Percentiles rank a stretch among this genome's conserved stretches.
Evolutionary conservation across 37 sponge, comb jelly and placozoan genomes (phyloP).

Genomic region (Amphimedon queenslandica): DNA sequence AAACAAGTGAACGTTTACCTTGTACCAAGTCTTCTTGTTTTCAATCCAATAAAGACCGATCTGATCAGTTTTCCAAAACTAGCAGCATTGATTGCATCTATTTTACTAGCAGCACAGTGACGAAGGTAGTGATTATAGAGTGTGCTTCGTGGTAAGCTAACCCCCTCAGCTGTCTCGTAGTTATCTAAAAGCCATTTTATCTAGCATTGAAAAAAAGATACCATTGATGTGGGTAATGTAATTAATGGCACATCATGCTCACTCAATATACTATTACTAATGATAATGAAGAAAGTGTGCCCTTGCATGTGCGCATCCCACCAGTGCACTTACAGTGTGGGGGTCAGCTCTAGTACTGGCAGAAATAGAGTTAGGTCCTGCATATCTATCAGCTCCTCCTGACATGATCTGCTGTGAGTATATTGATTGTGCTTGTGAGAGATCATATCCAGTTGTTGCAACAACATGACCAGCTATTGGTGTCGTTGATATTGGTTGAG

Average conservation of each 20-base stretch:
- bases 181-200: constrained; percentile 95
- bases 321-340: constrained; percentile 25
- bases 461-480: background rate
- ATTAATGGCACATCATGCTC: background rate
- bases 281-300: too few relatives aligned
- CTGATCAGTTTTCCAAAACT: constrained; percentile 97
- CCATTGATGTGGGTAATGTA: background rate
- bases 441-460: constrained; percentile 1
- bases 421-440: constrained; percentile 13
- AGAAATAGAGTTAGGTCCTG: background rate
- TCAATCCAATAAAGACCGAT: constrained; percentile 93
- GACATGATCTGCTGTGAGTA: constrained; percentile 15
- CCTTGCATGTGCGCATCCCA: too few relatives aligned
- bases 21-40: constrained; percentile 94
- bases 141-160: constrained; percentile 85
- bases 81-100: constrained; percentile 98
- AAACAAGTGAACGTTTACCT: constrained; percentile 38
- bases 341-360: constrained; percentile 51
- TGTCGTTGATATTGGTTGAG: constrained; percentile 14
- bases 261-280: too few relatives aligned
- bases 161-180: constrained; percentile 96
- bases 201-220: constrained; percentile 19
- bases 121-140: constrained; percentile 95
- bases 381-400: background rate
- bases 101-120: constrained; percentile 85